These are phyloP conservation scores for Drosophila bunnanda DNA, from an alignment of 2,888 invertebrate species.

Conservation along the genomic window DNA sequence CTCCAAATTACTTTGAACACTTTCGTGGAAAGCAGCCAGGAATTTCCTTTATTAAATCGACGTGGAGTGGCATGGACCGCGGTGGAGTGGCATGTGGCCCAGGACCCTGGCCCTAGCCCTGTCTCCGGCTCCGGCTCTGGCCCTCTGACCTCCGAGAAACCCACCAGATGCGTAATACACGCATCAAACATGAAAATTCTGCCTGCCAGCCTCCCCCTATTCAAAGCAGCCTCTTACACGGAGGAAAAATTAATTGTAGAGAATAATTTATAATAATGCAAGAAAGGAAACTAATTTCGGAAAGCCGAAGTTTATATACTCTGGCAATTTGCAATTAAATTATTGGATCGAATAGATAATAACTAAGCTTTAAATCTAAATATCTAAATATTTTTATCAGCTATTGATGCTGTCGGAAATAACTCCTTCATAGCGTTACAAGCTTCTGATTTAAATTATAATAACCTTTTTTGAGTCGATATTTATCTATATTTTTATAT, in stretches of 20 bases:
- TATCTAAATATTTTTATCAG: no score
- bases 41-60: slow-evolving; percentile 81
- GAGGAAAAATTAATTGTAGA: not conserved
- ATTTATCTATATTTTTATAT: no score
- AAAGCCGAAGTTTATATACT: no score
- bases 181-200: slow-evolving; percentile 72
- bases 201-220: slow-evolving; percentile 26
- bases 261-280: not conserved
- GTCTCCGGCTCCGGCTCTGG: not conserved
- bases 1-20: slow-evolving; percentile 81
- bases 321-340: no score
- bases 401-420: no score
- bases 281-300: no score
- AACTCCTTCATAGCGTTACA: no score
- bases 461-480: no score
- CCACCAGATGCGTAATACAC: slow-evolving; percentile 76
- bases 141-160: slow-evolving; percentile 59
- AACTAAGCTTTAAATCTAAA: no score
- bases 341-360: no score
- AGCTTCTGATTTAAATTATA: no score
- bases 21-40: slow-evolving; percentile 58
- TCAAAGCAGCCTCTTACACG: slow-evolving; percentile 12
- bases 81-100: slow-evolving; percentile 49
- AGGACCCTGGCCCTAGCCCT: slow-evolving; percentile 8
- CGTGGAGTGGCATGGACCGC: slow-evolving; percentile 51